A percentile compares a stretch with the other conserved stretches of the same genome.
These are phyloP conservation scores for Microctenopoma lineatum DNA, from an alignment of 2,797 vertebrate species.

Conservation along the genomic window DNA sequence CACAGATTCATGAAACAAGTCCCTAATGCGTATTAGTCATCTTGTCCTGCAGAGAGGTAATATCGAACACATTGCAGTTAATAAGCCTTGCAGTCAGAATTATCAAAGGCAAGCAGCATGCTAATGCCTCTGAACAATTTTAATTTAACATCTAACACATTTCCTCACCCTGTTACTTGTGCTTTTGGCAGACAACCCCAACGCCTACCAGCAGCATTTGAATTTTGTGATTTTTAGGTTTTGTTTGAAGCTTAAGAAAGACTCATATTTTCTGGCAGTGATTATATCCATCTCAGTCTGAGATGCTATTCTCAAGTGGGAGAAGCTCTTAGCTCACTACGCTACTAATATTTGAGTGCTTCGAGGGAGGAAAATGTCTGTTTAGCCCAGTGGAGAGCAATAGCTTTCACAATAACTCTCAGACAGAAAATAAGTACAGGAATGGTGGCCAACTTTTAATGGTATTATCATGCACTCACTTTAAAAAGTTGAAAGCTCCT, in stretches of 20 bases:
- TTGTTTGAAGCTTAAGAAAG: conserved; percentile 60
- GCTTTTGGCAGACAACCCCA: conserved; percentile 62
- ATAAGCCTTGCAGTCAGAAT: conserved; percentile 49
- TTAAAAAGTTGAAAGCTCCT: conserved; percentile 52
- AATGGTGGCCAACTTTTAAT: conserved; percentile 50
- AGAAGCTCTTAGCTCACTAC: conserved; percentile 41
- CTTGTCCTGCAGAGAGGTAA: conserved; percentile 31
- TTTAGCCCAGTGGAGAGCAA: conserved; percentile 47
- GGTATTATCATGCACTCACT: conserved; percentile 48
- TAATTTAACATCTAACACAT: conserved; percentile 62
- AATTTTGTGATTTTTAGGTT: conserved; percentile 48
- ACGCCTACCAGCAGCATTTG: conserved; percentile 64
- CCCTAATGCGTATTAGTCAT: conserved; percentile 24
- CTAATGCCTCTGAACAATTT: conserved; percentile 60
- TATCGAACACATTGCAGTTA: conserved; percentile 20
- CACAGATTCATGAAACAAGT: conserved; percentile 9
- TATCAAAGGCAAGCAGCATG: conserved; percentile 53
- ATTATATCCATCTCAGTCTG: conserved; percentile 51
- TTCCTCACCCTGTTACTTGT: conserved; percentile 62
- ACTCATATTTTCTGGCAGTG: conserved; percentile 52
- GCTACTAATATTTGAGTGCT: conserved; percentile 52
- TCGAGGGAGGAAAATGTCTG: conserved; percentile 47
- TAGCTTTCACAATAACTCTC: conserved; percentile 54
- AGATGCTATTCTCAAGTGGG: conserved; percentile 52
- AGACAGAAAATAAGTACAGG: conserved; percentile 34